Base-by-base conservation (phyloP, 1,140 invertebrate genomes). In the Meloidogyne exigua region DNA sequence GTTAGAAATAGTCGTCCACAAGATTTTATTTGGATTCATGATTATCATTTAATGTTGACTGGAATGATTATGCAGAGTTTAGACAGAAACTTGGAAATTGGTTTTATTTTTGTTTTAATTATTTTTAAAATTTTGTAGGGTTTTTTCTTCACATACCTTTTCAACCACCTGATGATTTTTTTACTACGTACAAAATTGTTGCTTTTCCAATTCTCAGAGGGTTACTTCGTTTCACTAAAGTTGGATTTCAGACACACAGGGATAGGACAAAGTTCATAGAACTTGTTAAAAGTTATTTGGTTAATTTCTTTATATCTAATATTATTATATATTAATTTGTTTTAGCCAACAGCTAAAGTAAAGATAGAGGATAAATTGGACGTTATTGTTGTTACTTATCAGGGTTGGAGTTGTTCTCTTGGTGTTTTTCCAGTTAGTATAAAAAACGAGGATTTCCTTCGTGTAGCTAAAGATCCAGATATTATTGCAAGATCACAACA, bases 21-120 rank as follows among this genome's bases (percentile, higher is more conserved):
- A 42, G 85, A 87, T 68, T 87, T 87, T 70, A 88, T 87, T 57
- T 87, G 85, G 85, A 87, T 87, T 70, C 85, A 87, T 68, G 85
- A 87, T 70, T 87, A 87, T 67, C 84, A 80, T 79, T 76, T 87
- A n/a, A 85, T 87, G 85, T 72, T 87, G 26, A 84, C 82, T 12
- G 85, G 85, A 39, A 80, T 84, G 78, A 87, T 87, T 18, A 87
- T 87, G 86, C 85, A 87, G 67, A 74, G 65, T n/a, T 72, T 87
- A 39, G 85, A 87, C 68, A 79, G 73, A 36, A 85, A 88, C 76
- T 75, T 87, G 9, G 85, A 87, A 75, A 82, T 87, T 42, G 85
- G 85, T 42, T 88, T 87, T 78, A 66, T 86, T 86, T 9, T 69
- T 18, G 21, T 68, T 69, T 39, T 68, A 18, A 25, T 69, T 69